Base-by-base conservation (phyloP, 2,113 vertebrate species). In the Nerophis lumbriciformis region DNA sequence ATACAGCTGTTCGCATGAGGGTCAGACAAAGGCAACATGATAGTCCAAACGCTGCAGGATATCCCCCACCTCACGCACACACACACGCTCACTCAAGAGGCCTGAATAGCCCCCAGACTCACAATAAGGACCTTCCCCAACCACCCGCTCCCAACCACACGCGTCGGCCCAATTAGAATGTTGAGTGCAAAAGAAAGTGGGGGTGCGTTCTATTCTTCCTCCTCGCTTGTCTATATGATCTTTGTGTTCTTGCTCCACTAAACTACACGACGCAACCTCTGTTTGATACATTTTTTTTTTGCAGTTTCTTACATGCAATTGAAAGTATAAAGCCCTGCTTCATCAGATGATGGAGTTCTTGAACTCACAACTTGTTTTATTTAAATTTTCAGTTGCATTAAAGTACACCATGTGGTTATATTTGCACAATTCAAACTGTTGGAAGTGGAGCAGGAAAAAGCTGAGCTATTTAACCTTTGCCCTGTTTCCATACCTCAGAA, bases 1-100 rank as follows among this genome's bases (percentile, higher is more conserved):
- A 92, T 92, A 91, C 90, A 92, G 90, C 90, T 91, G 89, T 90
- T 87, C 80, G 63, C 71, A 79, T 74, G 79, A 79, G 80, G 50
- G 66, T 77, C 75, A 81, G 71, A 87, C 83, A 88, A 90, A 85
- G 54, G 79, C 76, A 78, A 84, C 74, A 75, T 68, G 77, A 84
- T 76, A 75, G 76, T 59, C 68, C 68, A 60, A 72, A 69, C 72
- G 61, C 68, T 16, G 45, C 48, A 49, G 45, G 28, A 51, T n/a
- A 42, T 54, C 54, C 38, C 49, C 42, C 9, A 51, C 57, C 51
- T 14, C 65, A 19, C 59, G 8, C 65, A 48, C 56, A 35, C 56
- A 65, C 51, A 12, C 59, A 35, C 60, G 21, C 53, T 15, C 37
- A 0, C 54, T 38, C 5, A 66, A 63, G 67, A 66, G 53, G 65